Evolutionary conservation across 2,113 vertebrate genomes (phyloP), one percentile per base, ranked within the genome.

Genomic region (Nothocercus julius): DNA sequence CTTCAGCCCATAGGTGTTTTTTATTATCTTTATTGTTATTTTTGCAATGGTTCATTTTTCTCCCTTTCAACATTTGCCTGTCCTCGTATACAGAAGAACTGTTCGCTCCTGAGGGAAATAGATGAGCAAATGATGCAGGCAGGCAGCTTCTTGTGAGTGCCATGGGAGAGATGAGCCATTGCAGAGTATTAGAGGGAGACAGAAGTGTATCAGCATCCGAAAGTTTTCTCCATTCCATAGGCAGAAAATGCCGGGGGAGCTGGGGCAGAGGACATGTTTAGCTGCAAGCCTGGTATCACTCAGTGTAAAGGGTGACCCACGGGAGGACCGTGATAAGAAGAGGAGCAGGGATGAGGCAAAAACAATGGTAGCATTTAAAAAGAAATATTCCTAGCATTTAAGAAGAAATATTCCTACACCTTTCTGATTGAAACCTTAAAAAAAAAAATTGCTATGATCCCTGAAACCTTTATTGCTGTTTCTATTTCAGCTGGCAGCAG

Each of bases 401-500:
- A 53, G 82, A 59, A 85, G 7, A 16, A 76, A 62, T 73, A 91
- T 38, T 66, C 11, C 40, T 67, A 38, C 24, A 51, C 3, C 4
- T 40, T 94, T 78, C 42, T 81, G 18, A 59, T 25, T 44, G 11
- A 81, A 83, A 85, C 25, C 36, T 78, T 77, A n/a, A 45, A 25
- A 66, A 82, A 66, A 82, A 83, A 49, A 9, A 36, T 9, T 27
- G 45, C 36, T 53, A 38, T 40, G 68, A 83, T 91, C 49, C 32
- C 75, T 83, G 56, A 28, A 9, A 30, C 44, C 47, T 12, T 2
- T 38, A 54, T 7, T 77, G 64, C 42, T 40, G 54, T 12, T 80
- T 64, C 70, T 51, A 77, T 87, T 92, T 93, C 77, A 85, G 69
- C 53, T 58, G 74, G 78, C 34, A 49, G 58, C 74, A 93, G 88